Evolutionary conservation across 2,113 vertebrate species (phyloP), one percentile per base, ranked within the genome.

Genomic region (Leptobrachium ailaonicum): DNA sequence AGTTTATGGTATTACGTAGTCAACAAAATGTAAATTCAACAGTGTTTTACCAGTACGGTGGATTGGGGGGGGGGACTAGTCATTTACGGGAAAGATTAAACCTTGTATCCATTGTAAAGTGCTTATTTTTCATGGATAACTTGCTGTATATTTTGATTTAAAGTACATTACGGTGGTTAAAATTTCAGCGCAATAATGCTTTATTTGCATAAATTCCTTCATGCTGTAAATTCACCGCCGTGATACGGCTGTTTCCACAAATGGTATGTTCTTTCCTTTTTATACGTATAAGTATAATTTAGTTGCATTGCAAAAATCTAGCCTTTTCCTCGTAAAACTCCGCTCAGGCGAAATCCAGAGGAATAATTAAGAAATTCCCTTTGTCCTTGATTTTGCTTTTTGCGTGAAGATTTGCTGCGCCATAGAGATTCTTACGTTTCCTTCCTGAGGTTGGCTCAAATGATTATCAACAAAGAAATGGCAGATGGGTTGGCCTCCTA

Each of bases 21-120:
- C 78, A 80, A 80, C 71, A 80, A 74, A 74, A 80, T 80, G 78
- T 80, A 80, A 80, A 74, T 80, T 44, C 68, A 73, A 74, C 71
- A 60, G 71, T 60, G 71, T 50, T 80, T 74, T 74, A 80, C 74
- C 78, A 80, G 78, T 54, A 58, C 56, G 53, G 73, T 63, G 20
- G 20, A 32, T 32, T 32, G 47, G 47, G 47, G 78, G 43, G 74
- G 68, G 74, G 67, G 78, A 71, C 78, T 68, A 73, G 78, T 68
- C 78, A 43, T 80, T 74, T 80, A 80, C 50, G 60, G 62, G 68
- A 60, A 74, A 80, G 78, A 80, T 80, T 80, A 80, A 80, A 80
- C 63, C 78, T 68, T 32, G 71, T 40, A 58, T 80, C 45, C 71
- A 66, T 74, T 80, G 78, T 74, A 80, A 80, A 80, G 64, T 62